Conservation (phyloP, 30 jellyfish, hydroid and myxozoan genomes). For the Turritopsis dohrnii region DNA sequence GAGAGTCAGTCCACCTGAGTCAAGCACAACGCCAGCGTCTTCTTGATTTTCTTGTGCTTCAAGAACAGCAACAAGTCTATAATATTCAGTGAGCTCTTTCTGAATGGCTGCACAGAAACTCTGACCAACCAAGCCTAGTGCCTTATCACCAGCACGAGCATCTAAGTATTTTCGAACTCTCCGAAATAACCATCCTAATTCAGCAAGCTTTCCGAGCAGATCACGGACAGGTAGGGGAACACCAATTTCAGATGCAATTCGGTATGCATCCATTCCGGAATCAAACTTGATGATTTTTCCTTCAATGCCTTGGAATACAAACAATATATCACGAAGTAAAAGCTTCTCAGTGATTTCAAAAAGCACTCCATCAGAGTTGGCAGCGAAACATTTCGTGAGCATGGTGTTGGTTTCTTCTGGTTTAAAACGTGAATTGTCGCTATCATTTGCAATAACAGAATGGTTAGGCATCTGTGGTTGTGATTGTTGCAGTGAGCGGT, state of each 20-base stretch:
- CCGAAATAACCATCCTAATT: constrained; percentile 92
- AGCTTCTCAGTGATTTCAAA: constrained; percentile 89
- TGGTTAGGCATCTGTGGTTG: constrained; percentile 31
- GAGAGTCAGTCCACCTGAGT: constrained; percentile 66
- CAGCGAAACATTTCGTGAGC: constrained; percentile 45
- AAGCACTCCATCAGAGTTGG: constrained; percentile 66
- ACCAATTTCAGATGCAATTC: constrained; percentile 71
- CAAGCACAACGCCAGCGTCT: constrained; percentile 14
- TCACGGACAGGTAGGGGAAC: constrained; percentile 94
- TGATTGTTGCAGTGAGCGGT: constrained; percentile 14
- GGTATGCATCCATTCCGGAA: constrained; percentile 71
- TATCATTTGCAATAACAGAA: constrained; percentile 18
- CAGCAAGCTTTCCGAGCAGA: constrained; percentile 73
- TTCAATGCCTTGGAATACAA: constrained; percentile 96
- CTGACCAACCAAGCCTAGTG: constrained; percentile 96
- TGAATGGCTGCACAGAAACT: constrained; percentile 95
- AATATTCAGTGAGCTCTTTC: constrained; percentile 85
- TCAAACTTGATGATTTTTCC: constrained; percentile 80
- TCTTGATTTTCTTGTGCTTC: constrained; percentile 91
- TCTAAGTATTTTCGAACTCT: constrained; percentile 74
- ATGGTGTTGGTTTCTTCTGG: constrained; percentile 50
- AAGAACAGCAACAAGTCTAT: constrained; percentile 81
- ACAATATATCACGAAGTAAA: constrained; percentile 74
- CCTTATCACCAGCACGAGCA: constrained; percentile 90
- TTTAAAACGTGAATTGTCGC: constrained; percentile 42